Percentiles rank a stretch among this genome's conserved stretches.
Conservation (phyloP, 2,888 invertebrate species). For the Tillus elongatus region DNA sequence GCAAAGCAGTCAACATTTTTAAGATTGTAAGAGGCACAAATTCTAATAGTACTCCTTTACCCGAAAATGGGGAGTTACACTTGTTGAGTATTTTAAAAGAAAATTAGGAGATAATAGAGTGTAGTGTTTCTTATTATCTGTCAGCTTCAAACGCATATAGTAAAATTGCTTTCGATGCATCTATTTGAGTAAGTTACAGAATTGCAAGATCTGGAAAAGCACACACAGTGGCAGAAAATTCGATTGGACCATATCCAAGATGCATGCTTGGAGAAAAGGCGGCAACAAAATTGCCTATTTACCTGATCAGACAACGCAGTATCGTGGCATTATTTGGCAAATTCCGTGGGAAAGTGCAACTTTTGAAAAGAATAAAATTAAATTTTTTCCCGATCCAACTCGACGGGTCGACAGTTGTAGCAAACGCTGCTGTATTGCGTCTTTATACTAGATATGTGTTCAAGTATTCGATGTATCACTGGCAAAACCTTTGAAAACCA, state of each 20-base stretch:
- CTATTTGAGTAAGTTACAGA: slow-evolving; percentile 5
- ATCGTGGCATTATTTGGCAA: slow-evolving; percentile 4
- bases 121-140: background rate
- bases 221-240: slow-evolving; percentile 5
- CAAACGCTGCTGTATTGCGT: too few relatives aligned
- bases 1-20: too few relatives aligned
- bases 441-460: too few relatives aligned
- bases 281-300: slow-evolving; percentile 3
- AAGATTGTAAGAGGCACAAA: too few relatives aligned
- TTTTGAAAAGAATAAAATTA: slow-evolving; percentile 7
- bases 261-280: slow-evolving; percentile 7
- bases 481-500: too few relatives aligned
- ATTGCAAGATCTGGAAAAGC: slow-evolving; percentile 6
- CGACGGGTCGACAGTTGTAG: too few relatives aligned
- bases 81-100: slow-evolving; percentile 7
- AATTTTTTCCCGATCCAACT: slow-evolving; percentile 6
- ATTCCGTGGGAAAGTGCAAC: slow-evolving; percentile 5
- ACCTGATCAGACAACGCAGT: slow-evolving; percentile 4
- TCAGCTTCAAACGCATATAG: slow-evolving; percentile 5
- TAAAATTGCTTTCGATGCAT: slow-evolving; percentile 6
- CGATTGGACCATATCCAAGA: slow-evolving; percentile 6
- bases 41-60: too few relatives aligned
- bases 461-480: too few relatives aligned
- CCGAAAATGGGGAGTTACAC: too few relatives aligned
- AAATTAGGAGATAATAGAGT: slow-evolving; percentile 4